A percentile compares a stretch with the other conserved stretches of the same genome.
Evolutionary conservation across 2,888 invertebrate genomes (phyloP).

Genomic region (Synergus umbraculus): DNA sequence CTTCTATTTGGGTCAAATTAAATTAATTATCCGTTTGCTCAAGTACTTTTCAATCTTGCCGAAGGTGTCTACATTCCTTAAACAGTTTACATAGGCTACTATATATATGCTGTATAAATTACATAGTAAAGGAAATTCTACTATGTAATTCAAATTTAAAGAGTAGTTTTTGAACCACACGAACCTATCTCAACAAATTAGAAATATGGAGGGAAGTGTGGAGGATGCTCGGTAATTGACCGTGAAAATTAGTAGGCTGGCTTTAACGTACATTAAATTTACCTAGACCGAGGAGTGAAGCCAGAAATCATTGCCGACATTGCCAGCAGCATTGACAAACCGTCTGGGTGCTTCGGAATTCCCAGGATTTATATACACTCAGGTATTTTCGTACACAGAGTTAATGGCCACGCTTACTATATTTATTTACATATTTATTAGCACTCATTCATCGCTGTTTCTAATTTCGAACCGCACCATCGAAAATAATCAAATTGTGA

Average conservation of each 20-base stretch:
- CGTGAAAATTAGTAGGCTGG: slow-evolving; percentile 47
- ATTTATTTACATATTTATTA: slow-evolving; percentile 8
- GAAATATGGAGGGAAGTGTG: slow-evolving; percentile 17
- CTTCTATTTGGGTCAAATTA: background rate
- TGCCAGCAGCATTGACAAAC: slow-evolving; percentile 41
- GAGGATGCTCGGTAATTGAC: slow-evolving; percentile 47
- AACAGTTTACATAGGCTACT: no score
- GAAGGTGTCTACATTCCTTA: no score
- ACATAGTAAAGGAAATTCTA: no score
- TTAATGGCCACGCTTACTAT: background rate
- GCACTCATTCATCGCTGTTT: background rate
- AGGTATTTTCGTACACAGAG: background rate
- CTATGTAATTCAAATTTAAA: no score
- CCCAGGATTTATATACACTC: slow-evolving; percentile 13
- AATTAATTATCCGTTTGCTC: background rate
- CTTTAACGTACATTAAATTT: slow-evolving; percentile 41
- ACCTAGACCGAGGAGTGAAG: slow-evolving; percentile 34
- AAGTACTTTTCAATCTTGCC: background rate
- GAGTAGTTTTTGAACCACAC: background rate
- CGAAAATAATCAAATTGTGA: background rate
- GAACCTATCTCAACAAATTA: slow-evolving; percentile 29
- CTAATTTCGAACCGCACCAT: background rate
- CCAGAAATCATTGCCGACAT: slow-evolving; percentile 17
- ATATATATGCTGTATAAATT: no score
- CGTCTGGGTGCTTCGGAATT: slow-evolving; percentile 31